Conservation (phyloP, 2,113 vertebrate species). For the Galemys pyrenaicus region DNA sequence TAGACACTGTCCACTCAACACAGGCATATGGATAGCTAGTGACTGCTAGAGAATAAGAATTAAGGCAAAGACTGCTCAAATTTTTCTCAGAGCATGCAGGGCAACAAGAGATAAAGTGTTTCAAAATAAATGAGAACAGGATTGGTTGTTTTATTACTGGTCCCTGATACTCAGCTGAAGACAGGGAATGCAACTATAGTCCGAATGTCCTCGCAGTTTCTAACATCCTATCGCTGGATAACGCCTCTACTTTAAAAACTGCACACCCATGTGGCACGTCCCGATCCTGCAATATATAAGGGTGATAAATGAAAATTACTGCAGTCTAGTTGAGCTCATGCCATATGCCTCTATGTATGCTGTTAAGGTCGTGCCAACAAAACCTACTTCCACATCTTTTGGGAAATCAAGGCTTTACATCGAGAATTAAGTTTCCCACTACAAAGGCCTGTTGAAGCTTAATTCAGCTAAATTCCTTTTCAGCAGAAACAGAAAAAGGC, state of each 20-base stretch:
- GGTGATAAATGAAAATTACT: neutral
- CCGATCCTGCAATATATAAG: neutral
- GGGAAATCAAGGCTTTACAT: conserved; percentile 13
- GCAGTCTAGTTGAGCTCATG: neutral
- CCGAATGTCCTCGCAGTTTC: neutral
- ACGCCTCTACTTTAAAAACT: neutral
- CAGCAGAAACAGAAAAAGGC: neutral
- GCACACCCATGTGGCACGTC: too few species aligned
- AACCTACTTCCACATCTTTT: neutral
- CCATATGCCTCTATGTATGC: neutral
- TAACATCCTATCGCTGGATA: neutral
- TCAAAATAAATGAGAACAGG: neutral
- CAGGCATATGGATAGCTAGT: neutral
- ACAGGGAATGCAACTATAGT: neutral
- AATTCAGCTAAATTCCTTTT: neutral
- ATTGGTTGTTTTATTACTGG: neutral
- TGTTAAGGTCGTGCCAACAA: neutral
- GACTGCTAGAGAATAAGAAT: neutral
- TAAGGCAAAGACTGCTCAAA: neutral
- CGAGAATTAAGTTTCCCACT: conserved; percentile 33
- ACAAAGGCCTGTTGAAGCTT: neutral
- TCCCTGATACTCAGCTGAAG: neutral
- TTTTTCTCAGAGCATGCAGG: neutral
- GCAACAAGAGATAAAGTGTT: neutral
- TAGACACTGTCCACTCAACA: neutral